Conservation (phyloP, 2,113 vertebrate species). For the Alouatta palliata region DNA sequence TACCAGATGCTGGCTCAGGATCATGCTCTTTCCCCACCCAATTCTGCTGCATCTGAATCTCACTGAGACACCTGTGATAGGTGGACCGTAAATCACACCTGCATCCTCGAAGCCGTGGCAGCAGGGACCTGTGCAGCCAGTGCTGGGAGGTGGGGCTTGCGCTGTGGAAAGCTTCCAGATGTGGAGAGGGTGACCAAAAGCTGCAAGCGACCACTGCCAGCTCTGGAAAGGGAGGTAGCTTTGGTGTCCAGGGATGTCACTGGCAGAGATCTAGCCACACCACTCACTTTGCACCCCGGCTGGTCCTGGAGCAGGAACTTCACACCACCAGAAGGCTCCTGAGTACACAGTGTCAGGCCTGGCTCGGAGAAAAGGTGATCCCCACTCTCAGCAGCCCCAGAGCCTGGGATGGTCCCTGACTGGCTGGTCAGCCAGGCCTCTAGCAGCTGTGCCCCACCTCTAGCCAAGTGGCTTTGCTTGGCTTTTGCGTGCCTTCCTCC, state of each 20-base stretch:
- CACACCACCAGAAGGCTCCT: neutral
- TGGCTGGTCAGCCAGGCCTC: neutral
- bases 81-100: neutral
- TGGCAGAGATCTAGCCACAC: neutral
- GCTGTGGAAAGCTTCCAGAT: neutral
- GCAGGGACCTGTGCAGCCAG: accelerated
- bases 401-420: neutral
- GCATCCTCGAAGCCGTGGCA: neutral
- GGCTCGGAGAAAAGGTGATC: neutral
- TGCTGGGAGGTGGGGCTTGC: neutral
- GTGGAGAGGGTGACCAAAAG: neutral
- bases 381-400: neutral
- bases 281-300: neutral
- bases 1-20: neutral
- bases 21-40: neutral
- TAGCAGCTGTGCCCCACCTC: neutral
- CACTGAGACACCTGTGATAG: accelerated
- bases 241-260: neutral
- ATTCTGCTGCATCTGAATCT: neutral
- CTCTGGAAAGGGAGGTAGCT: neutral
- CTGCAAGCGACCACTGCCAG: neutral
- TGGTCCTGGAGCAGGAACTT: neutral
- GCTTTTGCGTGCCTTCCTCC: neutral
- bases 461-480: neutral
- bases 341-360: neutral